A percentile compares a stretch with the other conserved stretches of the same genome.
These are phyloP conservation scores for Sarcophaga bullata DNA, from an alignment of 1,140 invertebrate species.

Conservation along the genomic window DNA sequence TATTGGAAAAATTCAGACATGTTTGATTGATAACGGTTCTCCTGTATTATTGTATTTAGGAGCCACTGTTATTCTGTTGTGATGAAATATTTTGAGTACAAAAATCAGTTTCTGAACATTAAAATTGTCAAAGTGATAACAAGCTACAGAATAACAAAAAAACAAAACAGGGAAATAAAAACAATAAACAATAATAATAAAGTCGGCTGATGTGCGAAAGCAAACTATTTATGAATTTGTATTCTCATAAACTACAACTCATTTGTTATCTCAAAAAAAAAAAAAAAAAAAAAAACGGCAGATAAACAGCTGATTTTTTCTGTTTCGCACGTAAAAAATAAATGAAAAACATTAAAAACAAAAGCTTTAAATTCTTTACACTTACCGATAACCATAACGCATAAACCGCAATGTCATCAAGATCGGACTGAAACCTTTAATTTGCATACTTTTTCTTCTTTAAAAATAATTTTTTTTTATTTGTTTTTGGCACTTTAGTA, in stretches of 20 bases:
- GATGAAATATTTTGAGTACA: background rate
- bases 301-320: background rate
- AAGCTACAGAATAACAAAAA: background rate
- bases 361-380: background rate
- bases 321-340: too few species aligned
- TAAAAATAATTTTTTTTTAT: background rate
- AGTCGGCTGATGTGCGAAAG: background rate
- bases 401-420: background rate
- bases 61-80: background rate
- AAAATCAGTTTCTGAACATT: background rate
- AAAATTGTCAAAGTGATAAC: background rate
- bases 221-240: background rate
- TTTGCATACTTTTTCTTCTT: background rate
- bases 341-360: too few species aligned
- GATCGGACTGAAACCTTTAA: background rate
- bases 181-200: background rate
- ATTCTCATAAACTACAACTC: too few species aligned
- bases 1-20: too few species aligned
- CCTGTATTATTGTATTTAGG: too few species aligned
- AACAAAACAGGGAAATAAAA: background rate
- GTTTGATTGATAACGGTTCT: too few species aligned
- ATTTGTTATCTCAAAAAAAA: too few species aligned
- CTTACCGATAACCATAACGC: conserved; percentile 11
- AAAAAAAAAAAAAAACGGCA: background rate
- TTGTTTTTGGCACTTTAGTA: background rate